Conservation (phyloP, 2,113 vertebrate genomes). For the Lepidiolamprologus cunningtoni region DNA sequence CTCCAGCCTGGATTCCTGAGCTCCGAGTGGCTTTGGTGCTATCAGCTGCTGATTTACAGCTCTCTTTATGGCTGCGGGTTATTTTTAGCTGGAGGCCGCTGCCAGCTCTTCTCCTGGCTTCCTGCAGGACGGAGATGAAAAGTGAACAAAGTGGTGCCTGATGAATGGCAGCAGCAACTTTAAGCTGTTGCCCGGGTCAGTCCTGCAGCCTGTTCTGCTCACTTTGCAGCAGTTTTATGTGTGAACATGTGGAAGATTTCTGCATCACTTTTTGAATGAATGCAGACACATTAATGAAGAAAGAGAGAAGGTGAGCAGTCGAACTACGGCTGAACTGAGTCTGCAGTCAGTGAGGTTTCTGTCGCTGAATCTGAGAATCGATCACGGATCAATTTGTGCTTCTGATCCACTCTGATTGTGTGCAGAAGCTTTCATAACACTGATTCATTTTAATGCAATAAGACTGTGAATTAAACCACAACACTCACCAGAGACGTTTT, state of each 20-base stretch:
- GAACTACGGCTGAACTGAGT: fast-evolving
- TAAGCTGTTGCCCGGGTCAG: neutral
- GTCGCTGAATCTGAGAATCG: fast-evolving
- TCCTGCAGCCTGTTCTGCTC: neutral
- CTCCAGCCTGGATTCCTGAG: neutral
- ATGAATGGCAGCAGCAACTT: neutral
- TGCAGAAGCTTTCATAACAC: fast-evolving
- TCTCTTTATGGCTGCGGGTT: slow-evolving; percentile 14
- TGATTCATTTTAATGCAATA: neutral
- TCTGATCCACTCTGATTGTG: neutral
- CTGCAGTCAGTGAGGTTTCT: neutral
- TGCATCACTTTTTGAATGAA: neutral
- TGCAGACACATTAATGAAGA: neutral
- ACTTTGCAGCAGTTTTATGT: fast-evolving
- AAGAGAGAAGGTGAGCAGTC: fast-evolving
- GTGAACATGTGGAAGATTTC: neutral
- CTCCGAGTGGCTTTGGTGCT: neutral
- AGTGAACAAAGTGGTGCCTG: neutral
- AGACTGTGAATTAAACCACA: neutral
- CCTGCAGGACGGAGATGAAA: neutral
- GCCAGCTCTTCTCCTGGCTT: neutral
- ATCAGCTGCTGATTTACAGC: neutral
- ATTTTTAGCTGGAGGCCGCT: slow-evolving; percentile 39
- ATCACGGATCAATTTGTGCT: fast-evolving
- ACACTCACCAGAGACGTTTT: neutral